Base-by-base conservation (phyloP, 92 coral and sea anemone species). In the Epizoanthus scotinus region DNA sequence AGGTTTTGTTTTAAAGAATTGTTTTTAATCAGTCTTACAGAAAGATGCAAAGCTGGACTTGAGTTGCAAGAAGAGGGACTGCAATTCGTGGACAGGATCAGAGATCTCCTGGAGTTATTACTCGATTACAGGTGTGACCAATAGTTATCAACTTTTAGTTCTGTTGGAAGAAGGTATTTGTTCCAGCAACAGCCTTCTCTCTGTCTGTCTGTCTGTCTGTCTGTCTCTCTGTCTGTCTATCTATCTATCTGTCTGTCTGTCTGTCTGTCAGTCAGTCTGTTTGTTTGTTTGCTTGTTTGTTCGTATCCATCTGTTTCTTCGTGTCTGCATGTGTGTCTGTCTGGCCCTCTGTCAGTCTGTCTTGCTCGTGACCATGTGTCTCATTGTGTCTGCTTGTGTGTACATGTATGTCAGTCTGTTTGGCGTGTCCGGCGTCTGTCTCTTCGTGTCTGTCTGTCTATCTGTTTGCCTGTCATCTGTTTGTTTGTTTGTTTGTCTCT, bases 61-160 rank as follows among this genome's bases (percentile, higher is more conserved):
- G 85, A 79, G 5, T 88, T 90, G 52, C 73, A 55, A 67, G 94
- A 93, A 54, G 89, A 88, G 66, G 99, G 99, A 1, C 40, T 88
- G 52, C 87, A 64, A 65, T 95, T 95, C 78, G 99, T 95, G 49
- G 87, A 85, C 78, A 89, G 92, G n/a, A 89, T 95, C 4, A 91
- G 90, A 14, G 91, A 91, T 52, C 94, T 95, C 3, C 84, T 95
- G 54, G 95, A 90, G 70, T 71, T 94, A 26, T 88, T 95, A 2
- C 85, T 93, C 3, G 99, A 95, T 52, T 93, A 92, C 94, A 95
- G 99, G 99, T 94, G 54, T 5, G 80, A 2, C 27, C 25, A 24
- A 18, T 26, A 21, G 3, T 47, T 29, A 8, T 71, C n/a, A 60
- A 50, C 34, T 0, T 28, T 26, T 13, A 31, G 2, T 50, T 14